Evolutionary conservation across 2,888 invertebrate species (phyloP), one percentile per base, ranked within the genome.

Genomic region (Sussaba pulchella): DNA sequence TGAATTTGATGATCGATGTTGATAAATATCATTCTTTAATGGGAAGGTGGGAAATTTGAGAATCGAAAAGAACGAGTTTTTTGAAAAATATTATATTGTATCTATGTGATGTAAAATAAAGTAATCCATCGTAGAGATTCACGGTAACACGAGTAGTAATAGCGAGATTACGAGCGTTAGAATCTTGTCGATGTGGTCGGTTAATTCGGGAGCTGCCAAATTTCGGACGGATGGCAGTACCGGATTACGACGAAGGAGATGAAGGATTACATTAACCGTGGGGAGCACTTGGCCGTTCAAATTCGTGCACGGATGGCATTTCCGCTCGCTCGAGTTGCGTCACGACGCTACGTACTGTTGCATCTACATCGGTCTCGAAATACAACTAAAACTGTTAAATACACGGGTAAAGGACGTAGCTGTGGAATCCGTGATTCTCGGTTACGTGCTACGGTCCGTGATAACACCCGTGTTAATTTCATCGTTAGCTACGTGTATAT

Each of bases 231-330:
- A 73, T 14, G 63, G 66, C 73, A 63, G 39, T 54, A 45, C 61
- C 8, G 50, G 17, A 24, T 14, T 31, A 19, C 6, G 36, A 39
- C 26, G 54, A 61, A 45, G 43, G 43, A 43, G 39, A 19, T n/a
- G 57, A 54, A 45, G 45, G 77, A 64, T 39, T 45, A 26, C 41
- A 63, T 36, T 59, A 24, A 41, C 39, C 17, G n/a, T 54, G 45
- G 26, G 21, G 54, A 57, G 69, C 10, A 63, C 73, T 54, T 39
- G 63, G 78, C 69, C 73, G 69, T 78, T 74, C 54, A 50, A 78
- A 78, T 73, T 78, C 73, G 67, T 73, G 52, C 69, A 74, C 63
- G 61, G 73, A 43, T 67, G 73, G 73, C 67, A 67, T 78, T 69
- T 78, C 54, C 63, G 78, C 63, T 73, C 54, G 63, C 73, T 74